Evolutionary conservation across 2,797 vertebrate genomes (phyloP), one percentile per base, ranked within the genome.

Genomic region (Parauchenoglanis ngamensis): DNA sequence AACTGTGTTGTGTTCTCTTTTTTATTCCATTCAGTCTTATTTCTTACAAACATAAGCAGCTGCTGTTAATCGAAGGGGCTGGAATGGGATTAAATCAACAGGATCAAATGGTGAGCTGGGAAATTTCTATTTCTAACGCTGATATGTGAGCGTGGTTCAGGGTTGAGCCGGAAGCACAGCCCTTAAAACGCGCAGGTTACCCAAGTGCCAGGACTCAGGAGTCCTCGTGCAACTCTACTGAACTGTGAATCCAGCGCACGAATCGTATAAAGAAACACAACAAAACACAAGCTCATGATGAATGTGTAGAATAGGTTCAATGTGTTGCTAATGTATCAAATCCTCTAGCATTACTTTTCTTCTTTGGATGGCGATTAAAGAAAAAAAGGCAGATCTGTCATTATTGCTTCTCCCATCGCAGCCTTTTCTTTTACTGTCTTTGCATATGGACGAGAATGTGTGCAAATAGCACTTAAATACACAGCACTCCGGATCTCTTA

Each of bases 191-290:
- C 72, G 19, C 40, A 49, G 13, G 65, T 76, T 84, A 81, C 77
- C 46, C 59, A 88, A 81, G 82, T 77, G 54, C 82, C 52, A 68
- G 87, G 87, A 83, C 84, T 78, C 79, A 49, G 72, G 73, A 87
- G 80, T 78, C 86, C 86, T 88, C 21, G 72, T 85, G 81, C 83
- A 87, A 67, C 84, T 86, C 87, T 82, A 89, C 87, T 90, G 88
- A 90, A 93, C 90, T 92, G 92, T 92, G 92, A 92, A 91, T 89
- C 89, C 91, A 91, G 89, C 83, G 44, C 89, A 89, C 89, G 80
- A 90, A 91, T 89, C 61, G 88, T 90, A 88, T 81, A 83, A 72
- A 85, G 77, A 83, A 79, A 84, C 75, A 75, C 90, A 90, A 91
- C n/a, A 87, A 82, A 89, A 89, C 80, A 87, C 89, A 40, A 86